Percentiles rank a stretch among this genome's conserved stretches.
Evolutionary conservation across 92 coral and sea anemone species (phyloP).

Genomic region (Heliopora coerulea): DNA sequence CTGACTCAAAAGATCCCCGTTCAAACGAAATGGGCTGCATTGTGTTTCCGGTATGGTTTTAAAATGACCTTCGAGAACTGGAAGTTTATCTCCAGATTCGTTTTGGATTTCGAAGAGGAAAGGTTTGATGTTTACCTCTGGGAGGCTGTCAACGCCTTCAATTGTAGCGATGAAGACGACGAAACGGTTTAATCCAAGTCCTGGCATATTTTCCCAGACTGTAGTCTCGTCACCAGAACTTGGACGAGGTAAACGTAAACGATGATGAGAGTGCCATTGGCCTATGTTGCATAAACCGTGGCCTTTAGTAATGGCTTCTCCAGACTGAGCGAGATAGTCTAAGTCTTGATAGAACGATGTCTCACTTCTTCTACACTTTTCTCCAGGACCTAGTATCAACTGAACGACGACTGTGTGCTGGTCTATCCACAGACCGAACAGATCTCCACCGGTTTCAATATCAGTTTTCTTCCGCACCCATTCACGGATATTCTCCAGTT

Average conservation of each 20-base stretch:
- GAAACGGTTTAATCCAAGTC: conserved; percentile 63
- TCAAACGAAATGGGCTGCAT: not conserved
- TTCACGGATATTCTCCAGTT: conserved; percentile 54
- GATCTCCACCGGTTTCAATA: conserved; percentile 85
- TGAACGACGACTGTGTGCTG: conserved; percentile 67
- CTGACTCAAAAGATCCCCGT: not conserved
- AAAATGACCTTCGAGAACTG: not conserved
- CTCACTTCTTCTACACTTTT: conserved; percentile 51
- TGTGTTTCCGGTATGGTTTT: no score
- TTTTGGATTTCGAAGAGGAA: conserved; percentile 51
- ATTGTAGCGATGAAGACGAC: conserved; percentile 81
- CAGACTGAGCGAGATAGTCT: conserved; percentile 56
- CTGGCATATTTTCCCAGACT: conserved; percentile 86
- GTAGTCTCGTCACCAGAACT: conserved; percentile 85
- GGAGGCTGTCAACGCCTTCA: not conserved
- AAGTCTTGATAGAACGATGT: conserved; percentile 77
- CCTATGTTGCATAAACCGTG: conserved; percentile 90
- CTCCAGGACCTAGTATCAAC: conserved; percentile 78
- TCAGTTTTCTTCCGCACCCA: conserved; percentile 54
- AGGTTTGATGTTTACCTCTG: conserved; percentile 45
- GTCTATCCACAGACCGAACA: conserved; percentile 84
- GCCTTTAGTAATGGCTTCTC: conserved; percentile 51
- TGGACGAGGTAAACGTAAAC: conserved; percentile 64
- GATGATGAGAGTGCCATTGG: conserved; percentile 96
- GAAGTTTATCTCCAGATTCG: not conserved